These are phyloP conservation scores for Drosophila aff. DNA, from an alignment of 1,140 invertebrate species.

Conservation along the genomic window DNA sequence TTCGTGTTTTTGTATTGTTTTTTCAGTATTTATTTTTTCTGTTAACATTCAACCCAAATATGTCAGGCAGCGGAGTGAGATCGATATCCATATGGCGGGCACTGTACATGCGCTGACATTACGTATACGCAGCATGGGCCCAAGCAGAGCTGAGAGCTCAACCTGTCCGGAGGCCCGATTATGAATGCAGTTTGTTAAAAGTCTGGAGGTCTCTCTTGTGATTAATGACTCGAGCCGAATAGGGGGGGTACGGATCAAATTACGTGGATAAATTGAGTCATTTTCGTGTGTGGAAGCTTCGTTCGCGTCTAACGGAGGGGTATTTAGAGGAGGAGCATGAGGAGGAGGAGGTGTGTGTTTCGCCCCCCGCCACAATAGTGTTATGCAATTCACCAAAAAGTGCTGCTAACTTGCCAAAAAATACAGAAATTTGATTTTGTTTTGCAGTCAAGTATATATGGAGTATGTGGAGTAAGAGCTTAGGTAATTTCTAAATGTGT, in stretches of 20 bases:
- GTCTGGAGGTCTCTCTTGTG: slow-evolving; percentile 20
- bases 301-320: slow-evolving; percentile 9
- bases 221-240: slow-evolving; percentile 36
- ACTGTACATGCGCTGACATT: slow-evolving; percentile 41
- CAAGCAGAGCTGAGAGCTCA: slow-evolving; percentile 17
- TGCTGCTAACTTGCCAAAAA: slow-evolving; percentile 16
- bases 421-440: background rate
- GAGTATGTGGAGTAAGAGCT: slow-evolving; percentile 1
- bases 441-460: background rate
- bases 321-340: background rate
- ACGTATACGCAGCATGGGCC: slow-evolving; percentile 64
- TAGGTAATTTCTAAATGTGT: background rate
- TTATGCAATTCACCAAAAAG: slow-evolving; percentile 11
- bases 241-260: slow-evolving; percentile 9
- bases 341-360: background rate
- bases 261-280: slow-evolving; percentile 41
- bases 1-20: background rate
- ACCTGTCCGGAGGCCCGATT: slow-evolving; percentile 34
- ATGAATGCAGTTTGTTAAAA: slow-evolving; percentile 40
- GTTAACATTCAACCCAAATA: slow-evolving; percentile 71
- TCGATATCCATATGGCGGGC: slow-evolving; percentile 38
- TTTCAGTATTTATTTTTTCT: slow-evolving; percentile 24
- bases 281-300: slow-evolving; percentile 16
- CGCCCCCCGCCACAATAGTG: background rate
- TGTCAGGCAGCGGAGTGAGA: slow-evolving; percentile 56